Evolutionary conservation across 2,888 invertebrate genomes (phyloP), one percentile per base, ranked within the genome.

Genomic region (Xylocampa areola): DNA sequence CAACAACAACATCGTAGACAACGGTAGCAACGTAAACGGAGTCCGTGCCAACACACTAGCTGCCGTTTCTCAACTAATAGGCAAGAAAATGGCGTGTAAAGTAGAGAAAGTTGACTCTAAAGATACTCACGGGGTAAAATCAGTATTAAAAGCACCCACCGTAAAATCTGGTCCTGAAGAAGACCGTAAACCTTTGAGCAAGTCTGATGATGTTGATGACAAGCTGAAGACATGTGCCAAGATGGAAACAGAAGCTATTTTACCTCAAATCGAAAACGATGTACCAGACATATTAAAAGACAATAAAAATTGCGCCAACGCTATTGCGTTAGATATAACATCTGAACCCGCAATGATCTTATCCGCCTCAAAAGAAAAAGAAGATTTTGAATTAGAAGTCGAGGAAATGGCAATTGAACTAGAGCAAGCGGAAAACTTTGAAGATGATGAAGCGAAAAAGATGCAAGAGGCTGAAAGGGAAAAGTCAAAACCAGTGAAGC

Each of bases 1-100:
- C 25, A 94, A 94, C 69, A 94, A 94, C 63, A 94, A 94, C 68
- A 84, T 94, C 10, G 90, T 94, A 1, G 93, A 92, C 36, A 90
- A 83, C 43, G 81, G 82, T 48, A 77, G 73, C 51, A 68, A 85
- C n/a, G 74, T 79, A 8, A 90, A 84, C 58, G 86, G 89, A 32
- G 91, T 91, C 16, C 82, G 87, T 50, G 84, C 88, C 3, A 90
- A 88, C 60, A 88, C 89, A 21, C 87, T 89, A 33, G 90, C 91
- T 29, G 90, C 92, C 19, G 92, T 92, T 8, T 88, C 83, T 55
- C 92, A 93, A 74, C 80, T 90, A 1, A 86, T 93, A 66, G 89
- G 83, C 43, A 94, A 93, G 64, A 94, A 93, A 77, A 90, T 89
- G 74, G 83, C 91, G 25, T 89, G 89, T 68, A 91, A 90, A 78